Percentiles rank a stretch among this genome's conserved stretches.
Evolutionary conservation across 2,797 vertebrate genomes (phyloP).

Genomic region (Rhinoraja longicauda): DNA sequence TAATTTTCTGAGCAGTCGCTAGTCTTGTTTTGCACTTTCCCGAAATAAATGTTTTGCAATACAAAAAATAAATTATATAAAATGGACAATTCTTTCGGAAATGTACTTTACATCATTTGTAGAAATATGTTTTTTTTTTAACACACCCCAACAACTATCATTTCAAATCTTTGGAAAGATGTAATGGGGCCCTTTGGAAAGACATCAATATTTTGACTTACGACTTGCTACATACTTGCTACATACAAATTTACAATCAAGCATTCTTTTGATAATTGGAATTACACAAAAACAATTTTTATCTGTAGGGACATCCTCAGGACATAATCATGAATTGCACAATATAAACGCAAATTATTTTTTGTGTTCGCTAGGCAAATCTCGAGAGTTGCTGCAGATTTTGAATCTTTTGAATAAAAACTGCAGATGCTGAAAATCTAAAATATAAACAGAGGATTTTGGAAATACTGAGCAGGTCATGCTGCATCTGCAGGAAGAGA

Average conservation of each 20-base stretch:
- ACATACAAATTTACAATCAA: not conserved
- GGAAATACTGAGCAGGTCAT: no score
- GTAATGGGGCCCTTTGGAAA: not conserved
- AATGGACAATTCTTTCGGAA: not conserved
- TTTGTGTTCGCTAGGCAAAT: not conserved
- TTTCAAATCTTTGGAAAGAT: not conserved
- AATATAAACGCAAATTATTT: not conserved
- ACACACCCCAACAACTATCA: not conserved
- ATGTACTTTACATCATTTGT: not conserved
- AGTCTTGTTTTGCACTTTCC: not conserved
- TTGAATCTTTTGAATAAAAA: no score
- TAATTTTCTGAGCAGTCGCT: not conserved
- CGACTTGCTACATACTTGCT: not conserved
- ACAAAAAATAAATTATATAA: not conserved
- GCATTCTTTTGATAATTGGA: not conserved
- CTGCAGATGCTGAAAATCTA: no score
- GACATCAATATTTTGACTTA: not conserved
- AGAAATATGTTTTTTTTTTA: not conserved
- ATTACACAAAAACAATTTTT: not conserved
- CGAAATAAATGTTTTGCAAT: not conserved
- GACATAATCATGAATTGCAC: not conserved
- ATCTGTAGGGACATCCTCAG: not conserved
- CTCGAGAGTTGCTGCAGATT: not conserved
- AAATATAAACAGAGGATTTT: no score
- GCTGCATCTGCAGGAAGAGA: no score